Evolutionary conservation across 2,113 vertebrate species (phyloP), one percentile per base, ranked within the genome.

Genomic region (Petroica traversi): DNA sequence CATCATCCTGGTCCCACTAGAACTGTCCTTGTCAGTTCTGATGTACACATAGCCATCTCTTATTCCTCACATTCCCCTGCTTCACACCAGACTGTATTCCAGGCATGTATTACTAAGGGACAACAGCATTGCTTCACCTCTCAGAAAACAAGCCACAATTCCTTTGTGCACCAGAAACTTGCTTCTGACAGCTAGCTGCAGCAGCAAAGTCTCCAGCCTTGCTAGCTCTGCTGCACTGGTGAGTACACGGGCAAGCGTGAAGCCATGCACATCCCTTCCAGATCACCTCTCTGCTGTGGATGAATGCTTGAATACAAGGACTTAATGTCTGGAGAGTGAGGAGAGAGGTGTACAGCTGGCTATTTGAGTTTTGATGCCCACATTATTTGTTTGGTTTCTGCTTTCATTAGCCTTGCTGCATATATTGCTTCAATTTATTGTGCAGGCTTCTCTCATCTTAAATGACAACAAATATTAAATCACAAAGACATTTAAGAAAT

Each of bases 161-260:
- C 16, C 59, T 88, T 43, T 29, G 75, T 66, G 71, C 46, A 45
- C 25, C 7, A 86, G 40, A 77, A 61, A 57, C 49, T 48, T 80
- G 52, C 71, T 95, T 57, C 43, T 28, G 72, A 75, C 19, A 63
- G 43, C 34, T 63, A 63, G 43, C 34, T 63, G 48, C 75, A 59
- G 69, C 62, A 83, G 57, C 69, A 62, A 19, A 79, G 26, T 28
- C 40, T 85, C 67, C 58, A 68, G 54, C 45, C 18, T 43, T 0
- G 0, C 34, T 26, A 62, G 43, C 40, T 89, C 52, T 62, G 78
- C 66, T 54, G 61, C 43, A 8, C 43, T 74, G 24, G 16, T 55
- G 58, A 72, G 75, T 22, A 22, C 48, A 61, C 0, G 0, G 52
- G 45, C n/a, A 58, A 85, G 48, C 1, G 0, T 25, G 61, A 78